phyloP scores from a whole-genome alignment of 2,797 vertebrate genomes.

The Cuniculus paca region DNA sequence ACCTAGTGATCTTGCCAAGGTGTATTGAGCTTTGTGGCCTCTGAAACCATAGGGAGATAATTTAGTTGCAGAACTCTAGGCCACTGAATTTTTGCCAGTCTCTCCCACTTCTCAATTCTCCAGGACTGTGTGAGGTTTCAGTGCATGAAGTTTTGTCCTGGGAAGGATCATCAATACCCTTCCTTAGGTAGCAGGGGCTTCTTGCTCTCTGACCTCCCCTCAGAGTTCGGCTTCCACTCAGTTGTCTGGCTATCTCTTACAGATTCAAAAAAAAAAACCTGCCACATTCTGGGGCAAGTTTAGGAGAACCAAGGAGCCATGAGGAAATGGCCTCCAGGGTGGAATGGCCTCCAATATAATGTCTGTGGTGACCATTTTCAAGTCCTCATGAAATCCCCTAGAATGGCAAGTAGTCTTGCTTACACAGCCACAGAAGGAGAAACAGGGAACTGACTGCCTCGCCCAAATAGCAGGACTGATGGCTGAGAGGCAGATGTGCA shows the following conservation, averaged over 20 bases:
- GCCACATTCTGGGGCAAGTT: no score
- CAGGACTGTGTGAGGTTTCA: not conserved
- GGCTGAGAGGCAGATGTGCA: not conserved
- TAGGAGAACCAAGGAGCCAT: not conserved
- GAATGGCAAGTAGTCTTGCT: not conserved
- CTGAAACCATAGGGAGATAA: not conserved
- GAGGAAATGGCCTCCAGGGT: not conserved
- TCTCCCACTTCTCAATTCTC: rapidly evolving
- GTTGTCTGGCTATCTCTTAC: rapidly evolving
- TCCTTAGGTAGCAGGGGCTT: not conserved
- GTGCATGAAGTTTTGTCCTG: not conserved
- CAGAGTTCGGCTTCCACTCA: no score
- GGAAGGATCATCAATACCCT: not conserved
- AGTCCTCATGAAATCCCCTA: not conserved
- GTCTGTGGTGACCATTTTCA: not conserved
- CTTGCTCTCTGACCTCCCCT: not conserved
- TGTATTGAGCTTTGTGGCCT: no score
- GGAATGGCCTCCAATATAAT: not conserved
- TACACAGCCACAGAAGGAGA: not conserved
- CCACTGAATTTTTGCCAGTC: not conserved
- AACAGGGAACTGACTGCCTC: not conserved
- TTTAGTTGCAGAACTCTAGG: not conserved
- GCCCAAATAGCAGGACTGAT: not conserved
- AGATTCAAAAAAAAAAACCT: not conserved
- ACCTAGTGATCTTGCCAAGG: not conserved